Evolutionary conservation across 2,888 invertebrate genomes (phyloP).

Genomic region (Geotrupes spiniger): DNA sequence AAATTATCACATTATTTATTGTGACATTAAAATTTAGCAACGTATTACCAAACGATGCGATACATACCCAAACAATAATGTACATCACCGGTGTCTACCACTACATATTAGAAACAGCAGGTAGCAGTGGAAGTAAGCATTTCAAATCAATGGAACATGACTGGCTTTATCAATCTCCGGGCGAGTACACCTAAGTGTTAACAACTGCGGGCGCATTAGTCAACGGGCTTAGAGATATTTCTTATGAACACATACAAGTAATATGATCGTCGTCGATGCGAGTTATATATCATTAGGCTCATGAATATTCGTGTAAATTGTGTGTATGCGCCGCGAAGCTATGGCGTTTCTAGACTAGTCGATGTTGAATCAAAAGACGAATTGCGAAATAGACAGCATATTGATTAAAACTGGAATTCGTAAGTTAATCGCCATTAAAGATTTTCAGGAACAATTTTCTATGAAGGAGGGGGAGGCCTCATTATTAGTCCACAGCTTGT

Average conservation of each 20-base stretch:
- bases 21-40: conserved; percentile 20
- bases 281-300: conserved; percentile 9
- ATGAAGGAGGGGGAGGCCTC: too few relatives aligned
- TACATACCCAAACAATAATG: conserved; percentile 22
- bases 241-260: conserved; percentile 9
- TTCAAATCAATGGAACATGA: conserved; percentile 33
- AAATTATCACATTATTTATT: too few relatives aligned
- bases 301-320: neutral
- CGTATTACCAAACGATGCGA: conserved; percentile 19
- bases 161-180: conserved; percentile 27
- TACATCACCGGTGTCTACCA: conserved; percentile 20
- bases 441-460: too few relatives aligned
- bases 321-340: neutral
- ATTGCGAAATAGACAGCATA: too few relatives aligned
- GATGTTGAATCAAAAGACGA: too few relatives aligned
- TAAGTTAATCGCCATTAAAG: too few relatives aligned
- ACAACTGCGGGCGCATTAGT: conserved; percentile 1
- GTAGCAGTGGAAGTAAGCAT: conserved; percentile 30
- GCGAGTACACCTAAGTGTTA: conserved; percentile 6
- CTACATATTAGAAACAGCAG: conserved; percentile 34
- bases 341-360: too few relatives aligned
- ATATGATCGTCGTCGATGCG: conserved; percentile 8
- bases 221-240: conserved; percentile 2
- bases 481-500: too few relatives aligned
- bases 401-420: too few relatives aligned